A percentile compares a stretch with the other conserved stretches of the same genome.
These are phyloP conservation scores for Phlogophora meticulosa DNA, from an alignment of 2,888 invertebrate genomes.

Conservation along the genomic window DNA sequence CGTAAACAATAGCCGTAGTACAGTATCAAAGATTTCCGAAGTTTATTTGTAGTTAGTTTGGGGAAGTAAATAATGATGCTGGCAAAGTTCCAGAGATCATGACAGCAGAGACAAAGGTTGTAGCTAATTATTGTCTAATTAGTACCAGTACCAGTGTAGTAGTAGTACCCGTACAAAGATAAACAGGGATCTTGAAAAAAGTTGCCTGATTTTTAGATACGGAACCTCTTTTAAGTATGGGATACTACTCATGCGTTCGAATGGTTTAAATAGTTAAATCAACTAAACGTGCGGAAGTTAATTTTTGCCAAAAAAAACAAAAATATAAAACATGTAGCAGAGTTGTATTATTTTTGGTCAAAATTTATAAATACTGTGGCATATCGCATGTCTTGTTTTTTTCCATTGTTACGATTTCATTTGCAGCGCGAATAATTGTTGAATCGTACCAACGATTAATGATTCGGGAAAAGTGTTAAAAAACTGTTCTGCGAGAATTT, in stretches of 20 bases:
- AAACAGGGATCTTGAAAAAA: constrained; percentile 49
- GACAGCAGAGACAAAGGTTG: constrained; percentile 63
- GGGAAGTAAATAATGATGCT: constrained; percentile 54
- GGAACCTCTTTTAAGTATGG: constrained; percentile 14
- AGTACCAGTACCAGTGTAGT: too few relatives aligned
- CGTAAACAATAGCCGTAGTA: constrained; percentile 61
- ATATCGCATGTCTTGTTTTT: constrained; percentile 29
- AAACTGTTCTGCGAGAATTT: background rate
- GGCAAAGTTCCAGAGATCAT: constrained; percentile 61
- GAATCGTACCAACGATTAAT: constrained; percentile 18
- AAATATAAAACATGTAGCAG: too few relatives aligned
- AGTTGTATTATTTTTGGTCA: too few relatives aligned
- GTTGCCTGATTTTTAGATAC: constrained; percentile 28
- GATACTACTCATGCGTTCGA: constrained; percentile 20
- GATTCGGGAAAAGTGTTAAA: background rate
- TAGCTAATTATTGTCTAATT: constrained; percentile 54
- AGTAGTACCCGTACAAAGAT: too few relatives aligned
- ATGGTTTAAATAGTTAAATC: too few relatives aligned
- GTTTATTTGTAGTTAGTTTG: constrained; percentile 26
- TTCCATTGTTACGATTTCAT: constrained; percentile 38
- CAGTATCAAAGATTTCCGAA: constrained; percentile 44
- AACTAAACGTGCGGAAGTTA: too few relatives aligned
- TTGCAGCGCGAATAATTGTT: constrained; percentile 13
- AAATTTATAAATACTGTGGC: constrained; percentile 22
- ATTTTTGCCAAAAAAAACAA: too few relatives aligned